A percentile compares a stretch with the other conserved stretches of the same genome.
Conservation (phyloP, 2,888 invertebrate genomes). For the Megastigmus dorsalis region DNA sequence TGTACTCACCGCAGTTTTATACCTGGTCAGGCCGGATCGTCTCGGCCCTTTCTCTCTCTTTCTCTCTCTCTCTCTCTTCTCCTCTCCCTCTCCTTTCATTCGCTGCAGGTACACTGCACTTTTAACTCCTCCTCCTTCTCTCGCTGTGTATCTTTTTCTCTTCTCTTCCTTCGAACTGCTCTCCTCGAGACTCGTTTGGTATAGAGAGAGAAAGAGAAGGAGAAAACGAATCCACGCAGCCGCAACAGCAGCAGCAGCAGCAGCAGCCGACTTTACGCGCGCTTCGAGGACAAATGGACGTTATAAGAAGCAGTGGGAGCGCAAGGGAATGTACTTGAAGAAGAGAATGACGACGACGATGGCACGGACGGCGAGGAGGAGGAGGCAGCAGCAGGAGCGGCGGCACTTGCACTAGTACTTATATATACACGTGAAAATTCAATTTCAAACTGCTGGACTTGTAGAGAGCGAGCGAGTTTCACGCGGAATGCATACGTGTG, state of each 20-base stretch:
- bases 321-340: too few relatives aligned
- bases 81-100: neutral
- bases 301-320: neutral
- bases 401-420: too few relatives aligned
- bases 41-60: conserved; percentile 9
- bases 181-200: conserved; percentile 10
- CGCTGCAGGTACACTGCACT: conserved; percentile 6
- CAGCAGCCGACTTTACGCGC: conserved; percentile 18
- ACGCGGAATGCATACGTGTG: too few relatives aligned
- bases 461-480: too few relatives aligned
- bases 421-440: neutral
- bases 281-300: conserved; percentile 24
- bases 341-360: too few relatives aligned
- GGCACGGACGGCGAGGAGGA: too few relatives aligned
- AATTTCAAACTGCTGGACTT: conserved; percentile 7
- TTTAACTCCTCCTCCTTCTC: conserved; percentile 13
- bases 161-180: neutral
- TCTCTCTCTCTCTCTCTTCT: neutral
- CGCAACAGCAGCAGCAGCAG: neutral
- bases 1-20: conserved; percentile 19
- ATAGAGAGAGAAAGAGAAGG: too few relatives aligned
- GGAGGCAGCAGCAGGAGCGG: neutral
- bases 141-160: neutral
- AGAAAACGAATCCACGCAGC: too few relatives aligned
- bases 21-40: conserved; percentile 32